A percentile compares a stretch with the other conserved stretches of the same genome.
Evolutionary conservation across 2,888 invertebrate species (phyloP).

Genomic region (Brenthis hecate): DNA sequence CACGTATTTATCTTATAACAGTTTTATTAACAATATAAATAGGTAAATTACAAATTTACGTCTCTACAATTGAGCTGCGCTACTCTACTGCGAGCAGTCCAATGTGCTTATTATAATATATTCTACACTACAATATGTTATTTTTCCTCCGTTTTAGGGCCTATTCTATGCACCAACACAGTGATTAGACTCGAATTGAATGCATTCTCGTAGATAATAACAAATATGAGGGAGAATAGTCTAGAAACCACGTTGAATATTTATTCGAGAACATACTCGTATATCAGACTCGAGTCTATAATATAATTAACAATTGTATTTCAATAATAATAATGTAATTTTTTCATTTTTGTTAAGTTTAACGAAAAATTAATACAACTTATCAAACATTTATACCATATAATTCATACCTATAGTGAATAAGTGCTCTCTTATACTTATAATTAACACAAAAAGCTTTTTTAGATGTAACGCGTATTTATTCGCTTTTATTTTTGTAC

Average conservation of each 20-base stretch:
- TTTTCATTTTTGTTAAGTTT: not conserved
- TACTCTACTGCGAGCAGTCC: slow-evolving; percentile 81
- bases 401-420: not conserved
- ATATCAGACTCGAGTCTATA: slow-evolving; percentile 1
- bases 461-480: slow-evolving; percentile 39
- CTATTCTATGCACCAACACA: slow-evolving; percentile 67
- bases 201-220: slow-evolving; percentile 12
- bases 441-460: slow-evolving; percentile 17
- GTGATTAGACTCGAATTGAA: slow-evolving; percentile 40
- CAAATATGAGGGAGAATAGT: not conserved
- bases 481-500: slow-evolving; percentile 33
- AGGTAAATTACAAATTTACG: slow-evolving; percentile 79
- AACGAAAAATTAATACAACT: not conserved
- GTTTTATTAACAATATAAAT: slow-evolving; percentile 83
- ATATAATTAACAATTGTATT: not conserved
- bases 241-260: not conserved
- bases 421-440: slow-evolving; percentile 4
- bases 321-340: slow-evolving; percentile 1
- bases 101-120: slow-evolving; percentile 64
- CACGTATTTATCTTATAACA: slow-evolving; percentile 72
- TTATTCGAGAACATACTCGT: not conserved
- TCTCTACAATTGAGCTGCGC: slow-evolving; percentile 80
- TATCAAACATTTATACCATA: not conserved
- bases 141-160: slow-evolving; percentile 40
- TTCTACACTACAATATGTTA: slow-evolving; percentile 41